Evolutionary conservation across 2,888 invertebrate genomes (phyloP).

Genomic region (Mimachlamys varia): DNA sequence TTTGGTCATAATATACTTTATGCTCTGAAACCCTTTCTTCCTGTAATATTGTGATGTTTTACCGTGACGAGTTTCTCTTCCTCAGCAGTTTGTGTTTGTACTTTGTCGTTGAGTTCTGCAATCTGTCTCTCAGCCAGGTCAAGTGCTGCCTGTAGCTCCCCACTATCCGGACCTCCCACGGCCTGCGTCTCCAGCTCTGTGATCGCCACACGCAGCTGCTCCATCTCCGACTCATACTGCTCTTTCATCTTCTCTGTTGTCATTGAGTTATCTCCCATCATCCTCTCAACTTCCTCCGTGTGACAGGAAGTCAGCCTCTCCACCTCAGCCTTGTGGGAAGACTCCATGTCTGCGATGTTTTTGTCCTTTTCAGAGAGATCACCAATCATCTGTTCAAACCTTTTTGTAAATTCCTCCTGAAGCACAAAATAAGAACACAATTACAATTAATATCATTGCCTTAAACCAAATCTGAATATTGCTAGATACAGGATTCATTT

Average conservation of each 20-base stretch:
- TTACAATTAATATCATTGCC: no score
- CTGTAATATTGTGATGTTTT: not conserved
- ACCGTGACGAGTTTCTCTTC: constrained; percentile 19
- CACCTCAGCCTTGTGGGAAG: constrained; percentile 24
- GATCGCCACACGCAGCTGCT: constrained; percentile 45
- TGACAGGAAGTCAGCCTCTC: constrained; percentile 6
- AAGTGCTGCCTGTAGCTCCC: not conserved
- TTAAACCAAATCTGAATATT: no score
- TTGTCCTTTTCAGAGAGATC: not conserved
- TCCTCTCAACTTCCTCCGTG: constrained; percentile 29
- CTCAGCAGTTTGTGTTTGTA: constrained; percentile 3
- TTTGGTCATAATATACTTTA: no score
- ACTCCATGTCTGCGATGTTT: not conserved
- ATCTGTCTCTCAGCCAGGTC: constrained; percentile 40
- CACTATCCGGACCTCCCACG: constrained; percentile 16
- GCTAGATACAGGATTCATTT: no score
- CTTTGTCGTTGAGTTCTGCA: constrained; percentile 18
- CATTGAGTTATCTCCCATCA: not conserved
- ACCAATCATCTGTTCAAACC: not conserved
- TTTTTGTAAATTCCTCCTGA: constrained; percentile 29
- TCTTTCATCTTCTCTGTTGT: constrained; percentile 32
- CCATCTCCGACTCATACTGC: constrained; percentile 54
- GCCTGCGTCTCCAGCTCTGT: constrained; percentile 36
- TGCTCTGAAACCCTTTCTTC: not conserved
- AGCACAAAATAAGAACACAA: not conserved